These are phyloP conservation scores for Anguilla pacifica DNA, from an alignment of 2,797 vertebrate species.

Conservation along the genomic window DNA sequence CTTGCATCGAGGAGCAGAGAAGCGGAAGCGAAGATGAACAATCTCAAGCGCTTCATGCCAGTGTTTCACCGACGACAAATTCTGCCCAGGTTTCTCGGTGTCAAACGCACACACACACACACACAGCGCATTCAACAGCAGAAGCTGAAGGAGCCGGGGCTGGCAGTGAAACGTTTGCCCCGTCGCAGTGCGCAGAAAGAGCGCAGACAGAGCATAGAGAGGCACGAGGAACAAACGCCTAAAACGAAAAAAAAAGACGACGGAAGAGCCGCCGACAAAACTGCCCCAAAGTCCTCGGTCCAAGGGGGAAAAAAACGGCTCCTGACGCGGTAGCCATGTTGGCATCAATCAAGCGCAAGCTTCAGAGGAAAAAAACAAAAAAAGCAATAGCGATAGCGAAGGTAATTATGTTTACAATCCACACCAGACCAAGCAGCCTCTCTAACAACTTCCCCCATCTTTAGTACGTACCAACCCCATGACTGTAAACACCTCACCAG, in stretches of 20 bases:
- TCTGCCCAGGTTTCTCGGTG: not conserved
- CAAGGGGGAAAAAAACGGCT: no score
- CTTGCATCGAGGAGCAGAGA: not conserved
- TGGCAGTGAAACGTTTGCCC: not conserved
- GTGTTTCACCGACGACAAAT: not conserved
- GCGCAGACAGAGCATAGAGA: not conserved
- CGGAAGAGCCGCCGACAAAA: not conserved
- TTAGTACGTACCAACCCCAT: not conserved
- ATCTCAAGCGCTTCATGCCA: not conserved
- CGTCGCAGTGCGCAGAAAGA: not conserved
- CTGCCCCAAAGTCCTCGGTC: not conserved
- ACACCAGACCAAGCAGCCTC: slow-evolving; percentile 15
- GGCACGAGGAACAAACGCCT: not conserved
- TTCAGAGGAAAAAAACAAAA: slow-evolving; percentile 18
- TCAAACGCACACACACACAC: not conserved
- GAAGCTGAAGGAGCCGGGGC: not conserved
- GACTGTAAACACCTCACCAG: slow-evolving; percentile 15
- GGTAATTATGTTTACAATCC: not conserved
- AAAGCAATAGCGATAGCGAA: not conserved
- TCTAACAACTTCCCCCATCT: slow-evolving; percentile 18
- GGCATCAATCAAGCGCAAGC: slow-evolving; percentile 48
- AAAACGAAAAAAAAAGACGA: not conserved
- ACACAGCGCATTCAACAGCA: slow-evolving; percentile 21
- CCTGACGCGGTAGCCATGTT: slow-evolving; percentile 39
- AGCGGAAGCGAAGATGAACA: not conserved